These are phyloP conservation scores for Drosophila ercepeae DNA, from an alignment of 1,140 invertebrate species.

Conservation along the genomic window DNA sequence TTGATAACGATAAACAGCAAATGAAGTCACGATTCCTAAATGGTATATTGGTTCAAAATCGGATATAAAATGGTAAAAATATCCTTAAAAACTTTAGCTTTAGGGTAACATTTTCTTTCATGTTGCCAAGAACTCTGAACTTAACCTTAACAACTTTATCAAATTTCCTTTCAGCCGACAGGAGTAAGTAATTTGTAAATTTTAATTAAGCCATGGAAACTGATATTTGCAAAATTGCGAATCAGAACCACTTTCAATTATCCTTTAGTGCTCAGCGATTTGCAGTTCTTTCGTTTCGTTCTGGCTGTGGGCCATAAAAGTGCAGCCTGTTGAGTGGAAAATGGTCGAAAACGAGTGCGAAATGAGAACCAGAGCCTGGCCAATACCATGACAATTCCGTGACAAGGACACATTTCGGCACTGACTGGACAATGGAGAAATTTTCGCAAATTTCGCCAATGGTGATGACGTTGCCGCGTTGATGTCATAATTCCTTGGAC, in stretches of 20 bases:
- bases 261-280: constrained; percentile 5
- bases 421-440: constrained; percentile 11
- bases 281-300: background rate
- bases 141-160: constrained; percentile 4
- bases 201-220: constrained; percentile 21
- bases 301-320: constrained; percentile 33
- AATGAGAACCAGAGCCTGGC: constrained; percentile 49
- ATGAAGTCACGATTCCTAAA: too few relatives aligned
- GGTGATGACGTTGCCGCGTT: constrained; percentile 60
- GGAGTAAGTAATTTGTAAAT: background rate
- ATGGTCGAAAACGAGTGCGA: background rate
- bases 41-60: too few relatives aligned
- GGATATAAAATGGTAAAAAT: too few relatives aligned
- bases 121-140: constrained; percentile 2
- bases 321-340: constrained; percentile 35
- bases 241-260: constrained; percentile 43
- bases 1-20: too few relatives aligned
- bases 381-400: constrained; percentile 32
- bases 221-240: constrained; percentile 9
- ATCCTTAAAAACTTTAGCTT: too few relatives aligned
- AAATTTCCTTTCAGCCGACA: background rate
- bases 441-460: background rate
- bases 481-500: constrained; percentile 65
- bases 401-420: constrained; percentile 52
- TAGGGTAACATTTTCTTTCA: background rate